Conservation (phyloP, 1,140 invertebrate genomes). For the Lasioglossum baleicum region DNA sequence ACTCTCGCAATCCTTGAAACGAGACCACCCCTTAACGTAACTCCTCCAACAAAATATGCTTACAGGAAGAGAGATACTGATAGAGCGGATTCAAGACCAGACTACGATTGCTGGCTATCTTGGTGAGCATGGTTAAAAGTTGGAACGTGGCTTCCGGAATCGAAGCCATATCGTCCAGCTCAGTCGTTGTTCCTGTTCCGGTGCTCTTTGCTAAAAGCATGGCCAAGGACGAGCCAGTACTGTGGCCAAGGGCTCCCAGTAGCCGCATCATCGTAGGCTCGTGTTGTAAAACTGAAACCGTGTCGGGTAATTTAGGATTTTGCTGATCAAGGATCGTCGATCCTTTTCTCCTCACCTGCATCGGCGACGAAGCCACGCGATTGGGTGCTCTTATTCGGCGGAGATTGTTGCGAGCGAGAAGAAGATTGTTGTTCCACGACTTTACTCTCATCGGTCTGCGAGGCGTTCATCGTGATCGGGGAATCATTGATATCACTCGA, state of each 20-base stretch:
- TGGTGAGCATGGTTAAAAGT: constrained; percentile 86
- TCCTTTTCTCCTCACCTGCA: constrained; percentile 74
- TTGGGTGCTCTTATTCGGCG: constrained; percentile 74
- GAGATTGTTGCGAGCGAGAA: constrained; percentile 63
- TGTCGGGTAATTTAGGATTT: not conserved
- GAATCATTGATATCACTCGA: constrained; percentile 53
- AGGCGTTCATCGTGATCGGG: constrained; percentile 72
- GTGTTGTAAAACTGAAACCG: constrained; percentile 84
- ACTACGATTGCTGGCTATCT: constrained; percentile 85
- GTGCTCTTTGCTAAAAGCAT: constrained; percentile 79
- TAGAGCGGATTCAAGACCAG: constrained; percentile 88
- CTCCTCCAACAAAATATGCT: constrained; percentile 62
- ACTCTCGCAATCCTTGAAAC: too few relatives aligned
- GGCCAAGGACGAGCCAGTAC: constrained; percentile 84
- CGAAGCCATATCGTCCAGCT: constrained; percentile 83
- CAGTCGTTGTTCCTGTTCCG: constrained; percentile 67
- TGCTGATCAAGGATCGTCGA: not conserved
- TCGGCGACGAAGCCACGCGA: constrained; percentile 85
- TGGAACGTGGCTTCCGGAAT: constrained; percentile 92
- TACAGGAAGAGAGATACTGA: constrained; percentile 86
- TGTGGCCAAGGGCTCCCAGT: constrained; percentile 86
- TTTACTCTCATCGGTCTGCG: constrained; percentile 90
- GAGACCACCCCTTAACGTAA: too few relatives aligned
- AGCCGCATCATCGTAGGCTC: constrained; percentile 90
- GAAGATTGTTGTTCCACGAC: constrained; percentile 83